phyloP scores from a whole-genome alignment of 2,888 invertebrate genomes.

The Dolichomitus sp. region DNA sequence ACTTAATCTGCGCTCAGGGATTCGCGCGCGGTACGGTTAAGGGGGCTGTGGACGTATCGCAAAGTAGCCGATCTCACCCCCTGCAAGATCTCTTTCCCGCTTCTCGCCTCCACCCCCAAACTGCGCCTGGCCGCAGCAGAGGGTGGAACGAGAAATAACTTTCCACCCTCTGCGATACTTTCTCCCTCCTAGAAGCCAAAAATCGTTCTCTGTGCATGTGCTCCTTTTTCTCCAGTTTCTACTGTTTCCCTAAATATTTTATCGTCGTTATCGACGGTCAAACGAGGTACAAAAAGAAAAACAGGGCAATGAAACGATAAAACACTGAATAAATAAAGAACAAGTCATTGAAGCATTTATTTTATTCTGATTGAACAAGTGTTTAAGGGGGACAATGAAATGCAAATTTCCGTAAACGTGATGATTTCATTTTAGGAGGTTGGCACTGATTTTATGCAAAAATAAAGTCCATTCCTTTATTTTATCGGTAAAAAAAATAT shows the following conservation, averaged over 20 bases:
- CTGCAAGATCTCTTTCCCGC: constrained; percentile 21
- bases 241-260: constrained; percentile 37
- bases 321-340: constrained; percentile 8
- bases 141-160: constrained; percentile 42
- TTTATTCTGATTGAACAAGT: neutral
- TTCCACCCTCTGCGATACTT: constrained; percentile 28
- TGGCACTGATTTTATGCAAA: neutral
- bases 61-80: constrained; percentile 65
- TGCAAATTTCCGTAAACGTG: neutral
- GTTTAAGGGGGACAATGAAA: neutral
- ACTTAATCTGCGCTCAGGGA: constrained; percentile 89
- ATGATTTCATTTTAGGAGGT: neutral
- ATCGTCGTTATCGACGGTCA: constrained; percentile 27
- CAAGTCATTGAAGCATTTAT: neutral
- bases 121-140: constrained; percentile 55
- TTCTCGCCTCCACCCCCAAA: neutral
- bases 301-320: neutral
- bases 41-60: constrained; percentile 57
- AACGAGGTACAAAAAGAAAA: neutral
- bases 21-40: constrained; percentile 75
- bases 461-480: no score
- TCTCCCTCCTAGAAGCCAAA: constrained; percentile 4
- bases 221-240: neutral
- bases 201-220: constrained; percentile 23
- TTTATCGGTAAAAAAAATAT: no score